Base-by-base conservation (phyloP, 92 coral and sea anemone species). In the Palythoa caribaeorum region DNA sequence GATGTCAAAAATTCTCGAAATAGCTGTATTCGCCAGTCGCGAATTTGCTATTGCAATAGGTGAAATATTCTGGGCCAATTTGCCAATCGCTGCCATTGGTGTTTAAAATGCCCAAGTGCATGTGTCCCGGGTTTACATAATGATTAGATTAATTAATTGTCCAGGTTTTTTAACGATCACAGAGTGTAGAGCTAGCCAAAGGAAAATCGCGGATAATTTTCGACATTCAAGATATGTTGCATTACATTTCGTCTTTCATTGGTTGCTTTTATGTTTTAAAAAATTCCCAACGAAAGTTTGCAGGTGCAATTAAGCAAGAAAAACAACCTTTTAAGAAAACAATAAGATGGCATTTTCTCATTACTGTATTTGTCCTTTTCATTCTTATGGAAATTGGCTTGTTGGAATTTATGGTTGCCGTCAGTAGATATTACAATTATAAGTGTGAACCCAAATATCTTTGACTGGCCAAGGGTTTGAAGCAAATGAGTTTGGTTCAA, bases 361-460 rank as follows among this genome's bases (percentile, higher is more conserved):
- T 28, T 3, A 10, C 39, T 20, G 12, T 76, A 52, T 76, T 76
- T 76, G 80, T 19, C 50, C 40, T 76, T 76, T 52, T 51, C 65
- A 76, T 76, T 76, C 53, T 28, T 76, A 76, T 20, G 80, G 62
- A 76, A 76, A 76, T 76, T 63, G 50, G 80, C 80, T 76, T 21
- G 40, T 48, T 76, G 80, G 80, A 76, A 76, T 76, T 59, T 13
- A 48, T 62, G 80, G 65, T 62, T 76, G 80, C 65, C 80, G 35
- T 16, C 65, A 62, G 35, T 16, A 76, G n/a, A n/a, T 40, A 38
- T 37, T 12, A 21, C 72, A 44, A 44, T 44, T 44, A 44, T 1
- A 76, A 76, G 80, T 76, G 60, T 52, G 20, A 52, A 76, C 50
- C 53, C 50, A 59, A 76, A 76, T 76, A 76, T 54, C 50, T 48